These are phyloP conservation scores for Petrocephalus sullivani DNA, from an alignment of 2,797 vertebrate species.

Conservation along the genomic window DNA sequence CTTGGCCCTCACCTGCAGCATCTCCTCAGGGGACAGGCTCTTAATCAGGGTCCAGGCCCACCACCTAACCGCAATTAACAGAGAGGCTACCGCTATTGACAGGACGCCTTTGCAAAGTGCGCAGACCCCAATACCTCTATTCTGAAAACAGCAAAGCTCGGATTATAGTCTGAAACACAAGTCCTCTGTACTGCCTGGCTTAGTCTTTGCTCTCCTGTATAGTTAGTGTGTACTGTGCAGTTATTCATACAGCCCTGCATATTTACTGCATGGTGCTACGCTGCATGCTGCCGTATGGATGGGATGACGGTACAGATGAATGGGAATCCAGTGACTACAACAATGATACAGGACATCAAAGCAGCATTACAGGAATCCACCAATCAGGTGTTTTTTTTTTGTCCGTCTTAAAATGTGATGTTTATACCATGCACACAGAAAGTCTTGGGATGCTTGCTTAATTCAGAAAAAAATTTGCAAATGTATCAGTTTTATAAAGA, in stretches of 20 bases:
- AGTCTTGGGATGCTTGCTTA: neutral
- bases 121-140: neutral
- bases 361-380: neutral
- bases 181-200: neutral
- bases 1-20: conserved; percentile 84
- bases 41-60: conserved; percentile 86
- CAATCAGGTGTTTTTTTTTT: neutral
- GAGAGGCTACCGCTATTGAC: conserved; percentile 20
- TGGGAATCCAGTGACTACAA: neutral
- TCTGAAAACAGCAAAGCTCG: neutral
- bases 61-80: conserved; percentile 67
- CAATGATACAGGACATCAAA: neutral
- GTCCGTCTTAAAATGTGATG: neutral
- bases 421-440: neutral
- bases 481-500: neutral
- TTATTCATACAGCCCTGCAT: neutral
- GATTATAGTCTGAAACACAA: neutral
- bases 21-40: conserved; percentile 74
- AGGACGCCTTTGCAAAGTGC: neutral
- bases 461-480: neutral
- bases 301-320: neutral
- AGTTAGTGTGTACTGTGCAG: too few species aligned
- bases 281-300: neutral
- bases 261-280: neutral
- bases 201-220: too few species aligned